Conservation (phyloP, 2,113 vertebrate genomes). For the Verasper variegatus region DNA sequence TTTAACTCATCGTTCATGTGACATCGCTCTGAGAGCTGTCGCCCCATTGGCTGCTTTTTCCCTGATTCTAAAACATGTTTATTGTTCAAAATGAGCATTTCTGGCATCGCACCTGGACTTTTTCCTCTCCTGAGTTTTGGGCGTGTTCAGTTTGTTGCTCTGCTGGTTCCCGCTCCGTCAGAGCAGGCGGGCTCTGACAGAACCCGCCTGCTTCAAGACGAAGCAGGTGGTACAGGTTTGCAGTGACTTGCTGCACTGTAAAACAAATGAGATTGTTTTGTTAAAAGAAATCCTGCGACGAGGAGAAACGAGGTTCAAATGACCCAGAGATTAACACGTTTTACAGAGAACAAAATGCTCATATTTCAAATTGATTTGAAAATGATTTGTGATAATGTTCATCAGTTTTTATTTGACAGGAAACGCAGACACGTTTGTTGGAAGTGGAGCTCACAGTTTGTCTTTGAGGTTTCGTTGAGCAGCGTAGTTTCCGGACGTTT, state of each 20-base stretch:
- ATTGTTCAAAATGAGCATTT: not conserved
- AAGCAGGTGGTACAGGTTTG: not conserved
- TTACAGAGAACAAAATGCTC: too few species aligned
- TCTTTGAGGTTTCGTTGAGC: not conserved
- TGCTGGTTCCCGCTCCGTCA: conserved; percentile 30
- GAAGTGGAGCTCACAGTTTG: too few species aligned
- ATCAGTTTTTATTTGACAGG: too few species aligned
- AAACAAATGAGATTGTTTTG: not conserved
- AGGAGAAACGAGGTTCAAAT: not conserved
- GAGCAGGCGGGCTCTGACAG: too few species aligned
- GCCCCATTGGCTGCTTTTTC: not conserved
- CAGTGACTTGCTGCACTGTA: not conserved
- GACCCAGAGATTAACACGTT: not conserved
- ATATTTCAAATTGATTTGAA: too few species aligned
- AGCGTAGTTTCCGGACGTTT: conserved; percentile 25
- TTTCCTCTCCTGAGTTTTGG: conserved; percentile 20
- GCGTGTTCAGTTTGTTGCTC: conserved; percentile 17
- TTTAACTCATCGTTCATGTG: not conserved
- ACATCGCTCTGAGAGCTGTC: not conserved
- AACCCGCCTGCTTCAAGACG: too few species aligned
- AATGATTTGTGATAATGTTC: too few species aligned
- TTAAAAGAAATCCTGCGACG: not conserved
- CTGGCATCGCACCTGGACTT: too few species aligned
- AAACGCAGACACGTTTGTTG: too few species aligned
- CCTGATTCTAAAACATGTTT: not conserved